A percentile compares a stretch with the other conserved stretches of the same genome.
Evolutionary conservation across 2,113 vertebrate genomes (phyloP).

Genomic region (Neolamprologus kungweensis): DNA sequence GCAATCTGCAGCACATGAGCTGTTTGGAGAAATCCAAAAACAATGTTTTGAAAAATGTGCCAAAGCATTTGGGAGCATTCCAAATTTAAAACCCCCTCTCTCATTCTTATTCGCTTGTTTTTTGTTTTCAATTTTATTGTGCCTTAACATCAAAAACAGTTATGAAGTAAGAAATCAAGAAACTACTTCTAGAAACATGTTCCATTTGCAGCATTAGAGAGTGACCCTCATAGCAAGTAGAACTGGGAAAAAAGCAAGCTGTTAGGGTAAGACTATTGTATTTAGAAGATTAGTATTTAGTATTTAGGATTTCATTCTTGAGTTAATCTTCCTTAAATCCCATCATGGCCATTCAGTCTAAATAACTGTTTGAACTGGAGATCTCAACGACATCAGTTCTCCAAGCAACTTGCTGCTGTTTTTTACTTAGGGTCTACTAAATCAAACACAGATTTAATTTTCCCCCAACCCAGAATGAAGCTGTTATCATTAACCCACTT

Average conservation of each 20-base stretch:
- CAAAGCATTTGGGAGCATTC: not conserved
- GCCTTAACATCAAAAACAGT: not conserved
- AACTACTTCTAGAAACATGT: not conserved
- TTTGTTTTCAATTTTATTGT: not conserved
- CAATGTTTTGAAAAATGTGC: not conserved
- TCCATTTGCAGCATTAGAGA: not conserved
- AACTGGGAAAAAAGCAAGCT: not conserved
- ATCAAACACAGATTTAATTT: not conserved
- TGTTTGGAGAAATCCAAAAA: not conserved
- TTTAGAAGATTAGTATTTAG: not conserved
- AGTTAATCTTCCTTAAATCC: conserved; percentile 4
- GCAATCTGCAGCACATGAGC: not conserved
- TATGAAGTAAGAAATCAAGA: not conserved
- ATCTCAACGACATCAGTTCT: not conserved
- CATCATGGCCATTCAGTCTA: not conserved
- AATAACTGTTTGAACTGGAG: not conserved
- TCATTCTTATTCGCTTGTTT: not conserved
- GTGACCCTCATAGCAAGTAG: not conserved
- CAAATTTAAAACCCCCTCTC: not conserved
- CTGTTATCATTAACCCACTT: not conserved
- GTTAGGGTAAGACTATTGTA: not conserved
- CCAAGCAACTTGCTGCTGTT: not conserved
- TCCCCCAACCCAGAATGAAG: not conserved
- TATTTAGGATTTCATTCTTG: not conserved
- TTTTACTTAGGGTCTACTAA: not conserved